phyloP scores from a whole-genome alignment of 2,113 vertebrate species.

The Laterallus jamaicensis region DNA sequence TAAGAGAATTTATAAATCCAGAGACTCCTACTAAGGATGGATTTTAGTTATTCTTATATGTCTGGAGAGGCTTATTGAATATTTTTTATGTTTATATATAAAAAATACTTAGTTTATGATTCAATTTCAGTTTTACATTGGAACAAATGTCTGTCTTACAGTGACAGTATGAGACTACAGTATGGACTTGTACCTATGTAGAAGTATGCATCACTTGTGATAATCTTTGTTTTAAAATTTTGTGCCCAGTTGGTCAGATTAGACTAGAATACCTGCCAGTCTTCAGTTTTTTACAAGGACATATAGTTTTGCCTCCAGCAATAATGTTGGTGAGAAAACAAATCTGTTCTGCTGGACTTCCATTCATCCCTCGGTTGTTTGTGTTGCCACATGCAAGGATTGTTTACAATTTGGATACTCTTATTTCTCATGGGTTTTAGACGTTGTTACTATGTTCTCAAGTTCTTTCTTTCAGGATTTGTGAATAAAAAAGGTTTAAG shows the following conservation, averaged over 20 bases:
- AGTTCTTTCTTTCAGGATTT: neutral
- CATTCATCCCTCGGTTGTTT: neutral
- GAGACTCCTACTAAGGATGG: neutral
- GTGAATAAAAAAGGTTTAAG: neutral
- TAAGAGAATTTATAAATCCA: neutral
- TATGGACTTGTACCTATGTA: neutral
- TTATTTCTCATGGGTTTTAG: neutral
- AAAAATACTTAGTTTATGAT: neutral
- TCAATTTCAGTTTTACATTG: neutral
- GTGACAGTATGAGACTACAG: neutral
- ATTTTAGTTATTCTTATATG: neutral
- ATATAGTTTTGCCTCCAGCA: neutral
- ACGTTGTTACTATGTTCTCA: neutral
- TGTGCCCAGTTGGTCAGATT: neutral
- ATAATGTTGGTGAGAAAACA: neutral
- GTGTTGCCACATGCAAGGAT: neutral
- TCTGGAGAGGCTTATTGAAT: neutral
- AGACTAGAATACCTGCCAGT: neutral
- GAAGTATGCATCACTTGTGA: neutral
- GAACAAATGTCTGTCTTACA: neutral
- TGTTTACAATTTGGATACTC: neutral
- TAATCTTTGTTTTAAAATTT: neutral
- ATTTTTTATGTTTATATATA: neutral
- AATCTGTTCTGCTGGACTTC: neutral
- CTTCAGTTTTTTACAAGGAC: neutral